Conservation (phyloP, 2,888 invertebrate species). For the Cotesia congregata region DNA sequence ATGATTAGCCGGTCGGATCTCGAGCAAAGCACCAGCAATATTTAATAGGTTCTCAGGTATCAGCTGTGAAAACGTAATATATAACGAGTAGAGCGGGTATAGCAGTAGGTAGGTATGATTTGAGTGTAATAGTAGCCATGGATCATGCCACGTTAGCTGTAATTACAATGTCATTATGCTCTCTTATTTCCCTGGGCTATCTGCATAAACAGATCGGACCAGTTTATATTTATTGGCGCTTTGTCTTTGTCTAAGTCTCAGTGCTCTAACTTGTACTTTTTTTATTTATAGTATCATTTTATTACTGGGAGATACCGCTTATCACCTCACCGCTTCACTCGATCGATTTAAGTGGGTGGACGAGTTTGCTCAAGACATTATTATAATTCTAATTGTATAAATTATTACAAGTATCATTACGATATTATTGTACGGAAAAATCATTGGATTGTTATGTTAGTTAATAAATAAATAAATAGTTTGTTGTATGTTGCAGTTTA, state of each 20-base stretch:
- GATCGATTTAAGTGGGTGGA: neutral
- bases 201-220: conserved; percentile 15
- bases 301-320: neutral
- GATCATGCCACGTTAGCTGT: conserved; percentile 55
- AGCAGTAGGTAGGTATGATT: conserved; percentile 40
- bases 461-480: neutral
- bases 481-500: neutral
- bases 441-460: neutral
- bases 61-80: conserved; percentile 12
- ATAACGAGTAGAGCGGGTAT: neutral
- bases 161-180: conserved; percentile 54
- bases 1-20: neutral
- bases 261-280: neutral
- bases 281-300: neutral
- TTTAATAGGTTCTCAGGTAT: neutral
- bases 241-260: neutral
- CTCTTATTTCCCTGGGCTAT: conserved; percentile 14
- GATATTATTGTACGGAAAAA: neutral
- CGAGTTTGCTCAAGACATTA: neutral
- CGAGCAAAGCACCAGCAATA: neutral
- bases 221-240: conserved; percentile 3
- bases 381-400: neutral
- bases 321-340: neutral
- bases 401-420: neutral
- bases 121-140: conserved; percentile 55